Percentiles rank a stretch among this genome's conserved stretches.
Evolutionary conservation across 2,797 vertebrate genomes (phyloP).

Genomic region (Rhinogobio ventralis): DNA sequence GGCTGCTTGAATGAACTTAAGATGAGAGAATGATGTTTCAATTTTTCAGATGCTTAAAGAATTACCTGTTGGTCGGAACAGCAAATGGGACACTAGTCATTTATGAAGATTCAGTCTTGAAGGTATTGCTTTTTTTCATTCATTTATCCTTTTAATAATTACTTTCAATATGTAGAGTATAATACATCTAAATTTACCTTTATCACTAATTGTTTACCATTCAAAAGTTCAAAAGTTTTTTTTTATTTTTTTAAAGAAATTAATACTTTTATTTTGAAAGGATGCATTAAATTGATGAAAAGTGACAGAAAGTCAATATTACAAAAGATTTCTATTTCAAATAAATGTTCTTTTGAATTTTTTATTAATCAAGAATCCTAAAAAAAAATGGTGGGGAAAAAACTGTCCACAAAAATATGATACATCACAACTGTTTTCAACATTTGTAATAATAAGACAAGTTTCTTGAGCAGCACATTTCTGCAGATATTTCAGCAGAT

Average conservation of each 20-base stretch:
- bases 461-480: too few relatives aligned
- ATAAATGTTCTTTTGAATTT: too few relatives aligned
- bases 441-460: neutral
- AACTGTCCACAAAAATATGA: too few relatives aligned
- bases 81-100: slow-evolving; percentile 88
- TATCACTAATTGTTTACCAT: neutral
- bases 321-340: neutral
- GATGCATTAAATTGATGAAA: neutral
- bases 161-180: neutral
- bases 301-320: neutral
- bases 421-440: neutral
- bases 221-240: neutral
- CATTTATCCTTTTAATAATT: neutral
- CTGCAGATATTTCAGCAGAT: neutral
- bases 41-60: slow-evolving; percentile 82
- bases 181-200: neutral
- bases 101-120: slow-evolving; percentile 89
- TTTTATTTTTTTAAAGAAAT: neutral
- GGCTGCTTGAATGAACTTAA: neutral
- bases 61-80: slow-evolving; percentile 90
- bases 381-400: too few relatives aligned
- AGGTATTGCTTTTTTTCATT: slow-evolving; percentile 75
- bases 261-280: neutral
- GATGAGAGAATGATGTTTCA: slow-evolving; percentile 17
- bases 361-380: too few relatives aligned